Base-by-base conservation (phyloP, 2,797 vertebrate species). In the Poeciliopsis paucimaculata region DNA sequence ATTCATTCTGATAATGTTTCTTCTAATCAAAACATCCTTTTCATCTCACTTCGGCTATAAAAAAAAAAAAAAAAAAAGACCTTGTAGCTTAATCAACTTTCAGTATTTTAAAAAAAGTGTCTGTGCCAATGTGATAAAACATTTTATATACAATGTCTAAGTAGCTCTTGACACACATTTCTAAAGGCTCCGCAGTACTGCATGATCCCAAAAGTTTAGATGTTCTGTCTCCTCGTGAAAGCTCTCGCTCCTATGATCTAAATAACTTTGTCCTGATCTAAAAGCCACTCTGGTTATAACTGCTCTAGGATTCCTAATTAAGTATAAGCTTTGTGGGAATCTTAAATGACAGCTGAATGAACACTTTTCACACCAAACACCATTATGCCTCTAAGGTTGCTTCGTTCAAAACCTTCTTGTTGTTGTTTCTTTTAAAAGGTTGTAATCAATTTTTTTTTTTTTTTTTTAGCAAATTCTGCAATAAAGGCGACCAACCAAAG, bases 21-120 rank as follows among this genome's bases (percentile, higher is more conserved):
- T 1, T 80, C 77, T 79, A 49, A 83, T 89, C 78, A 85, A 87
- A 85, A 82, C 72, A 73, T 74, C 23, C 64, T 79, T 92, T 87
- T 88, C 53, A 88, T 73, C 78, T 86, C 77, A 81, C 72, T 79
- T 47, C 55, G 55, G 77, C 62, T 6, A 1, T 45, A 84, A 90
- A 83, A 89, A 90, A 88, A 46, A 73, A 47, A 82, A 79, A 57
- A 68, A 81, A 23, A 57, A 28, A 57, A 7, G 86, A 62, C 91
- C 90, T 92, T 93, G 87, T 73, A 20, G 78, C 78, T 80, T 91
- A 84, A 82, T 90, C 88, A 88, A 84, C 83, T 83, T 90, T 77
- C 57, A 77, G 49, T 64, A 71, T 84, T 79, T 55, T 41, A 83
- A 82, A 60, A 82, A 23, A 60, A 5, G 4, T 34, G 36, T 76